These are phyloP conservation scores for Xenopus laevis DNA, from an alignment of 2,113 vertebrate species.

Conservation along the genomic window DNA sequence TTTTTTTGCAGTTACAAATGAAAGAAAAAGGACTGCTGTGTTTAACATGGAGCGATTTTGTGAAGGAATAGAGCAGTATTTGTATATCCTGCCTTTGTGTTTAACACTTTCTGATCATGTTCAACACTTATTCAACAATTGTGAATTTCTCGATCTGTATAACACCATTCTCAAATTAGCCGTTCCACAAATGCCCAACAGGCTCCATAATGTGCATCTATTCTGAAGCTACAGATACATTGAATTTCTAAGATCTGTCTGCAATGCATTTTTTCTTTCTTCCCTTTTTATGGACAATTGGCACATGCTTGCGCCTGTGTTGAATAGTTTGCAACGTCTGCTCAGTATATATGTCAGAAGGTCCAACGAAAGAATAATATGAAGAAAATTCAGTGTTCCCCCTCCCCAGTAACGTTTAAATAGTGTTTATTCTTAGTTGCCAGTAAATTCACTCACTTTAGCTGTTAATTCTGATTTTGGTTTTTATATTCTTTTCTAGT, in stretches of 20 bases:
- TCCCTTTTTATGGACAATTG: not conserved
- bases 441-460: slow-evolving; percentile 26
- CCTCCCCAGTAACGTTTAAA: not conserved
- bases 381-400: slow-evolving; percentile 37
- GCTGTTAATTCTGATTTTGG: slow-evolving; percentile 9
- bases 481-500: slow-evolving; percentile 45
- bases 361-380: slow-evolving; percentile 10
- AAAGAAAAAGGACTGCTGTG: not conserved
- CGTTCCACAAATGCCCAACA: not conserved
- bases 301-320: not conserved
- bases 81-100: slow-evolving; percentile 24
- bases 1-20: not conserved
- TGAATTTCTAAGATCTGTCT: slow-evolving; percentile 8
- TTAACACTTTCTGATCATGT: slow-evolving; percentile 8
- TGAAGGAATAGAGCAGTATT: slow-evolving; percentile 39
- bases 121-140: not conserved
- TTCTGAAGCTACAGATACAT: slow-evolving; percentile 19
- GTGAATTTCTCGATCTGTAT: too few relatives aligned
- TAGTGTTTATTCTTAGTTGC: slow-evolving; percentile 18
- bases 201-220: not conserved
- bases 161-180: too few relatives aligned
- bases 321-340: slow-evolving; percentile 5
- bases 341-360: not conserved
- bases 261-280: not conserved
- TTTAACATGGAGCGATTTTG: not conserved